Base-by-base conservation (phyloP, 2,888 invertebrate genomes). In the Lamellibrachia columna region DNA sequence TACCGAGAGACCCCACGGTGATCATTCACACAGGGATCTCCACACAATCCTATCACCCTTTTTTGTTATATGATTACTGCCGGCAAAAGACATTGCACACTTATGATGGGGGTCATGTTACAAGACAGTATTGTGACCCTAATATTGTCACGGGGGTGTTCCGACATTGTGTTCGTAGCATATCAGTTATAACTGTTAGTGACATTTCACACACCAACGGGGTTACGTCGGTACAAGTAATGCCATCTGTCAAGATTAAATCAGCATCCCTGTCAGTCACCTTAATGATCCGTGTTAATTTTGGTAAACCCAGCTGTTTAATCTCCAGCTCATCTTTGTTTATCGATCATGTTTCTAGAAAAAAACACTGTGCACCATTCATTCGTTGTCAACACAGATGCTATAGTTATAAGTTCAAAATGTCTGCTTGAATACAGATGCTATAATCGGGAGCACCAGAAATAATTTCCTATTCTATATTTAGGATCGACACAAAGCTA, bases 401-500 rank as follows among this genome's bases (percentile, higher is more conserved):
- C 75, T 75, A 75, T 75, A 75, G 15, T 75, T 75, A 75, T 15
- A 11, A 15, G 6, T 75, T 75, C 75, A 15, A 15, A 22, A n/a
- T 22, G 75, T 75, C 22, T 11, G 75, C n/a, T 75, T 75, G 75
- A 75, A 75, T 75, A 75, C 75, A 22, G n/a, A 75, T 75, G 75
- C 75, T 75, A 75, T 75, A 75, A 75, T 75, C 75, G 75, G 11
- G 2, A 75, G 75, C 75, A 22, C 75, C 75, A 75, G n/a, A 75
- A 75, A 22, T 75, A 6, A 75, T 75, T 75, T 75, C 75, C 75
- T 22, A 75, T 75, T 75, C 75, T 75, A 75, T 75, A 75, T 75
- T 75, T 75, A 75, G 75, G 75, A 75, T 75, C 75, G 22, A n/a
- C 75, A 75, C 75, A 75, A 75, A 75, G 75, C 75, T 75, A 75